phyloP scores from a whole-genome alignment of 2,888 invertebrate species.

The Neoaliturus tenellus region DNA sequence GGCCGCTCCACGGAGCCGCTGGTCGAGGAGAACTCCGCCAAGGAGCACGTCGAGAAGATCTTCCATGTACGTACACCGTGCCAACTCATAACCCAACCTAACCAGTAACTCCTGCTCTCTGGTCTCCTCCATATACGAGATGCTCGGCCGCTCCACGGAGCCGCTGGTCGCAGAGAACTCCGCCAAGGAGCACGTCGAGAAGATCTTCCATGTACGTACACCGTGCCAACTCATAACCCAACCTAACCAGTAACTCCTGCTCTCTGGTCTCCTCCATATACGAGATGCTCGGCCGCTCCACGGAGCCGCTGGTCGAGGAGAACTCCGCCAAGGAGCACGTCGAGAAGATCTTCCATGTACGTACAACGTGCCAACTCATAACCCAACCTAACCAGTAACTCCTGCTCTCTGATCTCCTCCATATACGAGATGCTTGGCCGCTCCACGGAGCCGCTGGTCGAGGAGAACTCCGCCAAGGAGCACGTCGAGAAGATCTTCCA shows the following conservation, averaged over 20 bases:
- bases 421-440: conserved; percentile 92
- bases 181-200: conserved; percentile 89
- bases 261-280: conserved; percentile 91
- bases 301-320: conserved; percentile 83
- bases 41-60: conserved; percentile 90
- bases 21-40: conserved; percentile 83
- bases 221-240: too few species aligned
- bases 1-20: conserved; percentile 86
- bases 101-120: too few species aligned
- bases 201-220: conserved; percentile 89
- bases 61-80: conserved; percentile 90
- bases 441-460: conserved; percentile 84
- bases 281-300: conserved; percentile 89
- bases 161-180: conserved; percentile 84
- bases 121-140: conserved; percentile 90
- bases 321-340: conserved; percentile 89
- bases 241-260: too few species aligned
- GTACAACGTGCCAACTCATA: too few species aligned
- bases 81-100: too few species aligned
- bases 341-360: conserved; percentile 90
- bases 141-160: conserved; percentile 87
- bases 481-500: conserved; percentile 92
- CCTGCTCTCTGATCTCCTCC: too few species aligned
- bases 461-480: conserved; percentile 84
- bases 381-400: too few species aligned